Percentiles rank a stretch among this genome's conserved stretches.
These are phyloP conservation scores for Heliconius erato DNA, from an alignment of 2,888 invertebrate genomes.

Conservation along the genomic window DNA sequence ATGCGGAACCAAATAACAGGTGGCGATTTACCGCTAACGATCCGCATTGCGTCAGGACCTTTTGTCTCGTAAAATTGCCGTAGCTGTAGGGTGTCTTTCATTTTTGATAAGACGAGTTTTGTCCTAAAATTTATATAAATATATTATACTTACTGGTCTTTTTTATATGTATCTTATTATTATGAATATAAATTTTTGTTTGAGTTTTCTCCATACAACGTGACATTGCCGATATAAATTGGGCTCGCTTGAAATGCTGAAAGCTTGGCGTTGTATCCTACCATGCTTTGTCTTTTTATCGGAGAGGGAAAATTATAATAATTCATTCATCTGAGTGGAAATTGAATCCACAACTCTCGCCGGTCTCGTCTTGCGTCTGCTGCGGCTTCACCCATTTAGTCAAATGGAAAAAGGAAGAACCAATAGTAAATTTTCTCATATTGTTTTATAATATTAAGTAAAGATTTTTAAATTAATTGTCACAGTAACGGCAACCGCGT, in stretches of 20 bases:
- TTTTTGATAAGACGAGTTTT: background rate
- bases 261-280: too few relatives aligned
- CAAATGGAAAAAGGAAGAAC: too few relatives aligned
- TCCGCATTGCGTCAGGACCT: conserved; percentile 58
- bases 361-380: too few relatives aligned
- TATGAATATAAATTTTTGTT: too few relatives aligned
- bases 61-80: conserved; percentile 57
- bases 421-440: too few relatives aligned
- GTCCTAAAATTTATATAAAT: background rate
- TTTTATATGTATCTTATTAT: too few relatives aligned
- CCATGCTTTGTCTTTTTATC: background rate
- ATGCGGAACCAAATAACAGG: conserved; percentile 55
- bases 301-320: background rate
- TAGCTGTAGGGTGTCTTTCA: conserved; percentile 34
- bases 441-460: too few relatives aligned
- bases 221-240: too few relatives aligned
- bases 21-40: conserved; percentile 55
- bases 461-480: conserved; percentile 9
- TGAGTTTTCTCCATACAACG: too few relatives aligned
- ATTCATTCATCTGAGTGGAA: background rate
- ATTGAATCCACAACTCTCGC: background rate
- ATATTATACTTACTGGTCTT: background rate
- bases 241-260: too few relatives aligned
- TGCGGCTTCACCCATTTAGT: too few relatives aligned
- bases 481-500: conserved; percentile 27